Base-by-base conservation (phyloP, 1,140 invertebrate genomes). In the Akabosia matsudoensis region DNA sequence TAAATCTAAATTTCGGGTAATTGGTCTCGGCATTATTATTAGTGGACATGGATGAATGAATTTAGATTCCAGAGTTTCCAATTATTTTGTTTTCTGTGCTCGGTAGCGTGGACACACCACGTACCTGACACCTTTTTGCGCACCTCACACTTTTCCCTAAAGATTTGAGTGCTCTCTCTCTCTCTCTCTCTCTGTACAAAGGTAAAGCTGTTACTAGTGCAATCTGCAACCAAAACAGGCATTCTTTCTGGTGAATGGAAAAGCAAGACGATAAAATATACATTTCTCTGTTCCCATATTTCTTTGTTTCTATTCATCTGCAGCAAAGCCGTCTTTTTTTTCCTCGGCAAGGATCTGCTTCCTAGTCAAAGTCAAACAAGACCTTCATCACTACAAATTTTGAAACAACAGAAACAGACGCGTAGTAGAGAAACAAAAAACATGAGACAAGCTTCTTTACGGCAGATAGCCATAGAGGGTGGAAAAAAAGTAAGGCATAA, bases 11-110 rank as follows among this genome's bases (percentile, higher is more conserved):
- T 67, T 67, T 31, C 31, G 22, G 3, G 61, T 67, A 67, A 67
- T 67, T 67, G 61, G 22, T 22, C 22, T 4, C 61, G 61, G 61
- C 61, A 67, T 67, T 67, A 67, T 67, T 67, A 30, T 67, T 67
- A 67, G 7, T 45, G 28, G 61, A 67, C 61, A n/a, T 4, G 28
- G 30, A 67, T 67, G 4, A 67, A 67, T 67, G 61, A 7, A 67
- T 30, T 30, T 2, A 16, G 61, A 67, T 67, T 67, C 37, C n/a
- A n/a, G 37, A 45, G 37, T 45, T 45, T 45, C 37, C 37, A 45
- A 45, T 45, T 45, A 45, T 45, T 45, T 45, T 45, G 18, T 45
- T 10, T 45, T 45, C 37, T 45, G 37, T 45, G 37, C 37, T 45
- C 37, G 7, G 37, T 45, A 10, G 37, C 18, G 37, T 45, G 37